Percentiles rank a stretch among this genome's conserved stretches.
These are phyloP conservation scores for Coelogynopora nodosa DNA, from an alignment of 2,888 invertebrate genomes.

Conservation along the genomic window DNA sequence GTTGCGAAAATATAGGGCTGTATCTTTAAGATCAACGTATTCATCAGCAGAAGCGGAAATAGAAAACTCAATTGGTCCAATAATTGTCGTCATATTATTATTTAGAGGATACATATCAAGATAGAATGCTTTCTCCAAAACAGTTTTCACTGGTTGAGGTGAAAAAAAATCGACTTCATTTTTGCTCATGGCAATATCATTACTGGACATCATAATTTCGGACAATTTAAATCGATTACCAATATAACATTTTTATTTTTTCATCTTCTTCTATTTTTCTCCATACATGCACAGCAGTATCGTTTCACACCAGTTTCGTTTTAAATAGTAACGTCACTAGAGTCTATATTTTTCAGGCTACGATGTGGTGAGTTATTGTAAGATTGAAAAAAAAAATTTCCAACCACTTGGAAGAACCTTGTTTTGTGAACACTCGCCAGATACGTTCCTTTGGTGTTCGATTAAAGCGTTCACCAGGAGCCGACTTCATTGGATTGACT, in stretches of 20 bases:
- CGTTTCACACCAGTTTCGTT: too few relatives aligned
- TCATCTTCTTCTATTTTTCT: background rate
- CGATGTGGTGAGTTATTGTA: background rate
- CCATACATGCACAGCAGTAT: background rate
- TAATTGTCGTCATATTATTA: background rate
- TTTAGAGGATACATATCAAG: background rate
- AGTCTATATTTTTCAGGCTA: too few relatives aligned
- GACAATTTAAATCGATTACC: background rate
- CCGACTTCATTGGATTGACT: background rate
- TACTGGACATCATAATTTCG: too few relatives aligned
- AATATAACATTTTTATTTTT: background rate
- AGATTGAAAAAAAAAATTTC: background rate
- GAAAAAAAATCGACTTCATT: background rate
- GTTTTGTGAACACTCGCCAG: background rate
- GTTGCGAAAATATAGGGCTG: too few relatives aligned
- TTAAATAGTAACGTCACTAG: too few relatives aligned
- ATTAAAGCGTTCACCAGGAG: background rate
- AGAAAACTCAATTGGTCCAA: background rate
- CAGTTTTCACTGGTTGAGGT: background rate
- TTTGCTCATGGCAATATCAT: too few relatives aligned
- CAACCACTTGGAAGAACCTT: background rate
- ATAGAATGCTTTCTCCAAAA: too few relatives aligned
- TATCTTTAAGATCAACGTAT: background rate
- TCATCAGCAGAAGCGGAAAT: too few relatives aligned
- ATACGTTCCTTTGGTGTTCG: background rate